phyloP scores from a whole-genome alignment of 2,888 invertebrate species.

The Syrista parreyssii region DNA sequence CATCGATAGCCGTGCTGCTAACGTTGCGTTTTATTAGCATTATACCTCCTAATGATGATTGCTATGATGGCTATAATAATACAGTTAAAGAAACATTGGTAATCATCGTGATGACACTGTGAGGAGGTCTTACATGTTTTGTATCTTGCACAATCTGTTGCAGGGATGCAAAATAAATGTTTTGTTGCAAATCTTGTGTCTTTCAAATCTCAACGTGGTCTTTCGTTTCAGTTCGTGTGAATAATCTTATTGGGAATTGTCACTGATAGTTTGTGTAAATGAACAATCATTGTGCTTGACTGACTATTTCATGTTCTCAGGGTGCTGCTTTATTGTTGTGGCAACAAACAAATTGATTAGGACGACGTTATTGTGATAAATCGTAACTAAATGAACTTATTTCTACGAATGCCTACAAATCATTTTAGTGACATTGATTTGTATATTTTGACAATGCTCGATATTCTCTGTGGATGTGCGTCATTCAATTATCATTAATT shows the following conservation, averaged over 20 bases:
- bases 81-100: neutral
- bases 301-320: neutral
- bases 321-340: neutral
- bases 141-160: neutral
- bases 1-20: conserved; percentile 28
- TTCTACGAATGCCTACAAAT: neutral
- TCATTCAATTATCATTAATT: neutral
- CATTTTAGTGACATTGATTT: neutral
- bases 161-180: neutral
- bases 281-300: neutral
- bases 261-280: neutral
- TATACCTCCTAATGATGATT: neutral
- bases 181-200: neutral
- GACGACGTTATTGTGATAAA: neutral
- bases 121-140: neutral
- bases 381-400: neutral
- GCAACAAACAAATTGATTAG: neutral
- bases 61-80: neutral
- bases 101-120: neutral
- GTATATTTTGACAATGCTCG: neutral
- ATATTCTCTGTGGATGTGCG: neutral
- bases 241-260: neutral
- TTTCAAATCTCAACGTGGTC: neutral
- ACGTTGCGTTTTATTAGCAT: neutral
- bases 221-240: neutral